Percentiles rank a stretch among this genome's conserved stretches.
Evolutionary conservation across 2,888 invertebrate genomes (phyloP).

Genomic region (Theretra japonica): DNA sequence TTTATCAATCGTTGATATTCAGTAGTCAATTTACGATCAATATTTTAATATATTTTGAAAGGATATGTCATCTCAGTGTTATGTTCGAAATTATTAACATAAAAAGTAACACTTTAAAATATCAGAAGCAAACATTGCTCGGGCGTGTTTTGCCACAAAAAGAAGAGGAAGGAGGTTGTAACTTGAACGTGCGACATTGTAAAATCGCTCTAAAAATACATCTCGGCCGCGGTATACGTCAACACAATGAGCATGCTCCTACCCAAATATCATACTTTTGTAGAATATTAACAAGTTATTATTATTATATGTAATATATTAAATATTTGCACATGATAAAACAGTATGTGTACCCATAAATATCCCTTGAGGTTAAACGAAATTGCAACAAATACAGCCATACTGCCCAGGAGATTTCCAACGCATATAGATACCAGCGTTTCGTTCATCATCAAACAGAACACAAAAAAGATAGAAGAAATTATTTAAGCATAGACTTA

Average conservation of each 20-base stretch:
- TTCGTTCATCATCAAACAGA: no score
- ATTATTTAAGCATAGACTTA: no score
- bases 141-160: conserved; percentile 16
- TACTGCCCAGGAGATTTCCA: no score
- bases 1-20: conserved; percentile 1
- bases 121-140: neutral
- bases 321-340: no score
- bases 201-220: conserved; percentile 23
- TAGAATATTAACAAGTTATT: no score
- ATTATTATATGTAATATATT: no score
- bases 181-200: conserved; percentile 7
- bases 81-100: conserved; percentile 1
- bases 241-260: neutral
- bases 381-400: no score
- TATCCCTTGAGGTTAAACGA: no score
- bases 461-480: no score
- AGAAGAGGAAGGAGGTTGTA: conserved; percentile 16
- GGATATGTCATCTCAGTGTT: conserved; percentile 19
- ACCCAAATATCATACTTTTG: neutral
- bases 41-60: conserved; percentile 25
- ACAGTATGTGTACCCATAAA: no score
- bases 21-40: conserved; percentile 21
- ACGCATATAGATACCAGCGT: no score
- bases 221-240: neutral
- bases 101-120: conserved; percentile 14